Base-by-base conservation (phyloP, 2,113 vertebrate species). In the Microcebus jonahi region DNA sequence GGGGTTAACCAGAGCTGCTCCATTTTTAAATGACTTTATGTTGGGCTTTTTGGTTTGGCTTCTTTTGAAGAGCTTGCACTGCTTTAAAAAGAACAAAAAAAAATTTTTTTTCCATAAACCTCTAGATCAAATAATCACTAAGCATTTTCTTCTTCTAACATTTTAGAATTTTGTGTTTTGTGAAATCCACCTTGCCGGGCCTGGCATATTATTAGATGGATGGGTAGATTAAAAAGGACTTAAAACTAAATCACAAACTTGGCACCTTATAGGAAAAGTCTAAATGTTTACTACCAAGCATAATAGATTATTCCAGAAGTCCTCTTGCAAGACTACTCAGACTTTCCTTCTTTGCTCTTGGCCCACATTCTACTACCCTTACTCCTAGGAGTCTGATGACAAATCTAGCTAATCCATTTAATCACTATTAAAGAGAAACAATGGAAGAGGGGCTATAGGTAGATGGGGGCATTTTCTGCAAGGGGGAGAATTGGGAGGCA, bases 191-290 rank as follows among this genome's bases (percentile, higher is more conserved):
- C 9, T 36, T 85, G n/a, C 39, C 70, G 55, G 53, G 45, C n/a
- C 85, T 70, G 50, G 77, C 20, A 65, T 27, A 71, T 57, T 29
- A n/a, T 70, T 81, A 75, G 67, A 87, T 25, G 14, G 34, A 87
- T 25, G 14, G 34, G 31, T 63, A 48, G n/a, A 90, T 95, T n/a
- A 34, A 76, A 90, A 94, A 29, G n/a, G 29, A 45, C 57, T 90
- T 88, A 79, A 92, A 89, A 90, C 50, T 86, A 50, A 21, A 89
- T 83, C 61, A 55, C 55, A 87, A 90, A 82, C 42, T 50, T 90
- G n/a, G 42, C 39, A 79, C 68, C 55, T 75, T 45, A 45, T 29
- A 45, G 18, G 20, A 68, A 92, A 96, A 53, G 36, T 29, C 75
- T 90, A 73, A 92, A 45, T 68, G 27, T 83, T 50, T 87, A 50